Evolutionary conservation across 1,140 invertebrate genomes (phyloP), one percentile per base, ranked within the genome.

Genomic region (Bombus confusus): DNA sequence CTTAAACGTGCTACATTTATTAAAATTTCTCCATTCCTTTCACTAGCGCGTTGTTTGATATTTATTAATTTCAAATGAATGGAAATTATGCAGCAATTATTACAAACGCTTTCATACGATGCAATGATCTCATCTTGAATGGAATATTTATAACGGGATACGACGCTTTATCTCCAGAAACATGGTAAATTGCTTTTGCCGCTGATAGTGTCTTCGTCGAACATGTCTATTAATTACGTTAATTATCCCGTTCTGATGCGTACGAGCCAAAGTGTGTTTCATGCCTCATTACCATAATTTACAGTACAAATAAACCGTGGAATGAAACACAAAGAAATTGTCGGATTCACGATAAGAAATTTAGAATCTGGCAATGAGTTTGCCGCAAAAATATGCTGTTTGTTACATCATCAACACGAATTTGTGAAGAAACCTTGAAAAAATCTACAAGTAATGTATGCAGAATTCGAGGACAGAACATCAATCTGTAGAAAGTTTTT

Each of bases 201-300:
- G 39, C 10, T n/a, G 13, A 8, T 52, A 39, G 37, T 8, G n/a
- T 39, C 43, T 66, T 66, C 62, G 41, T 78, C 59, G 39, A 66
- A 66, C 43, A 37, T 12, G 25, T 31, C 39, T 43, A 72, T 81
- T 81, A 72, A 81, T 81, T 81, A 37, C 68, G 47, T 59, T 81
- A 41, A 72, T 72, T 59, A 72, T 18, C 39, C 13, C n/a, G 47
- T n/a, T n/a, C 57, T 9, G 37, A 77, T 62, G 47, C 68, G 3
- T 59, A 15, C 74, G 22, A 31, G 22, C 9, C 28, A 12, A 12
- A 47, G 31, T 47, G 22, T 37, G 43, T 15, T 81, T 72, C 43
- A 62, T 28, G 25, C 25, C 9, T 39, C 6, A 22, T 18, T 15
- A 10, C 13, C 22, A 34, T 28, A 43, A 72, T 62, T 52, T 41